Evolutionary conservation across 2,888 invertebrate genomes (phyloP).

Genomic region (Bibio marci): DNA sequence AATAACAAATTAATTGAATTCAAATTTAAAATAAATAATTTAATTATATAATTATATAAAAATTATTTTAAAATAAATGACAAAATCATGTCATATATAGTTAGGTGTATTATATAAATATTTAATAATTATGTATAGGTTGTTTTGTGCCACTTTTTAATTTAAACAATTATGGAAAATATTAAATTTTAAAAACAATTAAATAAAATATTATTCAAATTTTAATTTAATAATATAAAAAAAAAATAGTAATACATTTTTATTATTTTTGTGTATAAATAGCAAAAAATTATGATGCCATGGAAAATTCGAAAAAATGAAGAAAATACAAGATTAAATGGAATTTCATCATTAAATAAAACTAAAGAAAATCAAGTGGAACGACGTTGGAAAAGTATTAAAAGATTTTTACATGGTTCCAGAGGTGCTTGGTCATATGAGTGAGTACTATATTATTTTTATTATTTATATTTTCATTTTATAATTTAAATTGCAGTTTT

Average conservation of each 20-base stretch:
- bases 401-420: constrained; percentile 35
- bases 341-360: constrained; percentile 29
- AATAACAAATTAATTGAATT: background rate
- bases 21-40: background rate
- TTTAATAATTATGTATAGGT: too few relatives aligned
- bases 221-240: too few relatives aligned
- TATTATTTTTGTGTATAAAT: constrained; percentile 8
- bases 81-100: too few relatives aligned
- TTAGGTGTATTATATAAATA: too few relatives aligned
- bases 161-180: too few relatives aligned
- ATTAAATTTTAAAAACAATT: too few relatives aligned
- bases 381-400: constrained; percentile 36
- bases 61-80: constrained; percentile 1
- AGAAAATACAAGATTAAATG: constrained; percentile 34
- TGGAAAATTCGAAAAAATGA: constrained; percentile 32
- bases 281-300: constrained; percentile 35
- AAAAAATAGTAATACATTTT: too few relatives aligned
- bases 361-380: constrained; percentile 32
- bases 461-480: background rate
- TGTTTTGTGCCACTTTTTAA: too few relatives aligned
- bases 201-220: too few relatives aligned
- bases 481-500: background rate
- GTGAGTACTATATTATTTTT: constrained; percentile 18
- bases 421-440: constrained; percentile 32
- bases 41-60: constrained; percentile 5